These are phyloP conservation scores for Phoeniculus purpureus DNA, from an alignment of 2,797 vertebrate genomes.

Conservation along the genomic window DNA sequence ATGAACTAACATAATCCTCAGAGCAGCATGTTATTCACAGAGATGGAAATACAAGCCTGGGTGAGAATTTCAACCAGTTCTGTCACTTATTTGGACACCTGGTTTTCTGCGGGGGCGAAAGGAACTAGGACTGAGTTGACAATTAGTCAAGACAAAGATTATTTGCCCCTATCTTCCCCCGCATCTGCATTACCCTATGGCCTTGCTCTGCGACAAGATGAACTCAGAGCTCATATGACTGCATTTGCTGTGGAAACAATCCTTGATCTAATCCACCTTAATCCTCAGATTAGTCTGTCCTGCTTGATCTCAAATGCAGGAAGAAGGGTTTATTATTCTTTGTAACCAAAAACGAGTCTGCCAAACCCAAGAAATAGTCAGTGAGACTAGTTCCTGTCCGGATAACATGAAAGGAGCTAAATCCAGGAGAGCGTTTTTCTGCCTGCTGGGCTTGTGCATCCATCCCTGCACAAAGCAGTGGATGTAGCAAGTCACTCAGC, in stretches of 20 bases:
- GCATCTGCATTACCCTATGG: not conserved
- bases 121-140: not conserved
- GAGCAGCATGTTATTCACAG: not conserved
- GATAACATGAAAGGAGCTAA: not conserved
- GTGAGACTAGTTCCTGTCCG: not conserved
- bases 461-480: not conserved
- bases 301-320: not conserved
- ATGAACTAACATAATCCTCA: not conserved
- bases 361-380: not conserved
- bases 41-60: not conserved
- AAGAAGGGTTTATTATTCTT: not conserved
- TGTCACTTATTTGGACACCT: not conserved
- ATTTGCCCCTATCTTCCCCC: not conserved
- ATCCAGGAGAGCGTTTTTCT: not conserved
- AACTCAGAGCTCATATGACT: rapidly evolving
- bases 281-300: not conserved
- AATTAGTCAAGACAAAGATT: not conserved
- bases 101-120: not conserved
- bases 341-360: not conserved
- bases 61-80: not conserved
- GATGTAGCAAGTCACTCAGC: not conserved
- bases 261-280: not conserved
- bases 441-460: not conserved
- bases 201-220: not conserved
- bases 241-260: not conserved